Evolutionary conservation across 1,140 invertebrate species (phyloP), one percentile per base, ranked within the genome.

Genomic region (Stegodyphus dumicola): DNA sequence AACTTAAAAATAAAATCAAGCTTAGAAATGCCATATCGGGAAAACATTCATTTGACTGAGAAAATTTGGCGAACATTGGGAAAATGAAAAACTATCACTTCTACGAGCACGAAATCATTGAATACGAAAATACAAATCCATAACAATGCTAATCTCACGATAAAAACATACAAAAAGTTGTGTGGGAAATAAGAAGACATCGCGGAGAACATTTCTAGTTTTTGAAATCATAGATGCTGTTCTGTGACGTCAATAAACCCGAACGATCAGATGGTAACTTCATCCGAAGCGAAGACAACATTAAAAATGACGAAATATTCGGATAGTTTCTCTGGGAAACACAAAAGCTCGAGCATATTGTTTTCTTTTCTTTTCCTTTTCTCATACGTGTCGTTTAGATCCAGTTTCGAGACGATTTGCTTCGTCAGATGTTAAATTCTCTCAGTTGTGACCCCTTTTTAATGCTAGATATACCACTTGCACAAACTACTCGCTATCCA

Each of bases 321-420:
- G 5, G 18, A 70, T 9, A 60, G 17, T 54, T 77, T 81, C 78
- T 51, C 78, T 64, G 5, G 78, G 70, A 81, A 81, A 81, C 78
- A 33, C 33, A 81, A 81, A 49, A 0, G 78, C 54, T 76, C 54
- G 33, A 54, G 70, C 9, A n/a, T 67, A 18, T 60, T 56, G 69
- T 6, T 54, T 69, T 71, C n/a, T 80, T 56, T 54, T 81, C 64
- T 17, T 73, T 73, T 18, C 17, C 65, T n/a, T 18, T 73, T 65
- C 65, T 73, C 53, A 49, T 33, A 33, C 53, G 33, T 65, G 78
- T 81, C 78, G 64, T 73, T 71, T 73, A 69, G 69, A 78, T 78
- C 77, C 64, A 53, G 77, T 78, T 81, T 81, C 54, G 51, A 48
- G 17, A 49, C 69, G 78, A 81, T 81, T 81, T 52, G 74, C 74